A percentile compares a stretch with the other conserved stretches of the same genome.
Conservation (phyloP, 2,888 invertebrate species). For the Noctua comes region DNA sequence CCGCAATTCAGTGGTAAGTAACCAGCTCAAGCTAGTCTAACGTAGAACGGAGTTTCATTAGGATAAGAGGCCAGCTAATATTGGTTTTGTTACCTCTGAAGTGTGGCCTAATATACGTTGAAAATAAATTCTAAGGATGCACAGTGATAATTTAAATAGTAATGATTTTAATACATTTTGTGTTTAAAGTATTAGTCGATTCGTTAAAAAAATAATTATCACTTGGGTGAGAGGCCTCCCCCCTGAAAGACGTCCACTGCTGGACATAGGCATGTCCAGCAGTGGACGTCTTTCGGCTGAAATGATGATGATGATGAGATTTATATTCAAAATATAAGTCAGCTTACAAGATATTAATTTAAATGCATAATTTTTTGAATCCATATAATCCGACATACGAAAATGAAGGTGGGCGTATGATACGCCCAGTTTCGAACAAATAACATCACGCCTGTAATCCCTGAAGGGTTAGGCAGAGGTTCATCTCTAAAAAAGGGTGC, state of each 20-base stretch:
- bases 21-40: neutral
- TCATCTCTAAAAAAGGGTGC: slow-evolving; percentile 11
- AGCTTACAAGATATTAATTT: slow-evolving; percentile 12
- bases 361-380: slow-evolving; percentile 23
- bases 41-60: neutral
- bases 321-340: neutral
- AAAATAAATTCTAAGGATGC: slow-evolving; percentile 16
- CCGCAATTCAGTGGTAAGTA: neutral
- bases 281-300: too few relatives aligned
- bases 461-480: neutral
- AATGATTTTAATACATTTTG: slow-evolving; percentile 4
- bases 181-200: slow-evolving; percentile 8
- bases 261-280: too few relatives aligned
- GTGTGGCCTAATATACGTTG: neutral
- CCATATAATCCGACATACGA: neutral
- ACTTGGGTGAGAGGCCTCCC: too few relatives aligned
- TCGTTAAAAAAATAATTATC: slow-evolving; percentile 4
- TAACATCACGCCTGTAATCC: neutral
- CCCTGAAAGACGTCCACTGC: too few relatives aligned
- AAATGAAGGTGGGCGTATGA: neutral
- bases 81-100: neutral
- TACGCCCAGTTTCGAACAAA: neutral
- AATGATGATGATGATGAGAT: too few relatives aligned
- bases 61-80: neutral
- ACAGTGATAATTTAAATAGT: neutral